Conservation (phyloP, 2,888 invertebrate species). For the Blomia tropicalis region DNA sequence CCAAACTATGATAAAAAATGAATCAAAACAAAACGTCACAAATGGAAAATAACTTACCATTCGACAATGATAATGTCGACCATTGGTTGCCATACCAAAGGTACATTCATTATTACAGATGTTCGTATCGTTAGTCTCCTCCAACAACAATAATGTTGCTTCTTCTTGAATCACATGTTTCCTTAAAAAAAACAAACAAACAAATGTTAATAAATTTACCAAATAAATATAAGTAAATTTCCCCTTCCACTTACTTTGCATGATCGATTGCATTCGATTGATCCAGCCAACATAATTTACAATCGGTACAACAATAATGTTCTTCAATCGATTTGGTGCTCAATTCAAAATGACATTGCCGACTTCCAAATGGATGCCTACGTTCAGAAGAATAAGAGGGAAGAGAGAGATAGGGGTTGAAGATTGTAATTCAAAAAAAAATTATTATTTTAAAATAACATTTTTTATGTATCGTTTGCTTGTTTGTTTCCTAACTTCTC, state of each 20-base stretch:
- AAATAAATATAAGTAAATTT: background rate
- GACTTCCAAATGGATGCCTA: background rate
- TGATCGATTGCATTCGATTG: constrained; percentile 61
- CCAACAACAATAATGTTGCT: constrained; percentile 59
- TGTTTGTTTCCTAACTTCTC: no score
- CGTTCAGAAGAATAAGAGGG: background rate
- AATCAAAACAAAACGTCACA: background rate
- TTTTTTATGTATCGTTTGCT: no score
- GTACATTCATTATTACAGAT: constrained; percentile 28
- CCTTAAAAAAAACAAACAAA: background rate
- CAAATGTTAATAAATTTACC: background rate
- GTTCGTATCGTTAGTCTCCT: constrained; percentile 23
- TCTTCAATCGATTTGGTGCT: constrained; percentile 43
- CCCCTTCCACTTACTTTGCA: constrained; percentile 42
- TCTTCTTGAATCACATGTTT: constrained; percentile 76
- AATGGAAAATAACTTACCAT: constrained; percentile 48
- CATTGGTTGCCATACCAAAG: constrained; percentile 42
- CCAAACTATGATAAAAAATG: constrained; percentile 45
- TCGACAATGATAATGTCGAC: constrained; percentile 73
- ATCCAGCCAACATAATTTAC: constrained; percentile 34
- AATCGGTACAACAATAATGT: constrained; percentile 60
- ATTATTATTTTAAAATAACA: background rate
- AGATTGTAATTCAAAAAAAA: constrained; percentile 1
- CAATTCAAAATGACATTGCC: constrained; percentile 29
- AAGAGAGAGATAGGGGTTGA: background rate